Evolutionary conservation across 2,113 vertebrate genomes (phyloP).

Genomic region (Platysteira castanea): DNA sequence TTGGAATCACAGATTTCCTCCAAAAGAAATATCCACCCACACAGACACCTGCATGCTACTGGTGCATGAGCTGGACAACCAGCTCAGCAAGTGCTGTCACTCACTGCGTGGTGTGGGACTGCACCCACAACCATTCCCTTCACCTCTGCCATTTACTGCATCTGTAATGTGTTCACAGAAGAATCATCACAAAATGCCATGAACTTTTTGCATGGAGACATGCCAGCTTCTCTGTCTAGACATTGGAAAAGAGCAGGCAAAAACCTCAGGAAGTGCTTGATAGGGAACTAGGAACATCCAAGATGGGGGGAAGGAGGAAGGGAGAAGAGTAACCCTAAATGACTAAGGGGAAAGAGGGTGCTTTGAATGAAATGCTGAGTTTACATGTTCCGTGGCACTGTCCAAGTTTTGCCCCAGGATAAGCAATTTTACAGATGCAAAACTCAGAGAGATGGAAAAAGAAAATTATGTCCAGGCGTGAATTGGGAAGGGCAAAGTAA

Average conservation of each 20-base stretch:
- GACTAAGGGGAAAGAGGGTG: background rate
- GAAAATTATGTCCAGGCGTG: accelerated
- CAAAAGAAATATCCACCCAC: background rate
- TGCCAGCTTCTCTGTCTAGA: background rate
- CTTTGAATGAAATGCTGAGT: background rate
- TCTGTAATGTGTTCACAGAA: background rate
- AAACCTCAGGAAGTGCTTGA: background rate
- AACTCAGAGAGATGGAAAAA: background rate
- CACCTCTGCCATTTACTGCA: background rate
- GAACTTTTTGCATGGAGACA: background rate
- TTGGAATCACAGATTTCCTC: background rate
- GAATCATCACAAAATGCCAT: background rate
- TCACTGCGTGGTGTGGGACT: background rate
- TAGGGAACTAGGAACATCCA: background rate
- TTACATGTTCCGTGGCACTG: background rate
- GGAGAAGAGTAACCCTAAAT: background rate
- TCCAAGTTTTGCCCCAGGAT: background rate
- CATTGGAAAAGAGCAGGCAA: background rate
- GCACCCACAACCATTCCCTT: background rate
- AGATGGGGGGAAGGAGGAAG: background rate
- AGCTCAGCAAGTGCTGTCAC: background rate
- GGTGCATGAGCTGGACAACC: background rate
- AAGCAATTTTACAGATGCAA: background rate
- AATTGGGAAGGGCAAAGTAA: background rate
- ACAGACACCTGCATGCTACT: background rate